Evolutionary conservation across 2,888 invertebrate species (phyloP), one percentile per base, ranked within the genome.

Genomic region (Aleiodes leptofemur): DNA sequence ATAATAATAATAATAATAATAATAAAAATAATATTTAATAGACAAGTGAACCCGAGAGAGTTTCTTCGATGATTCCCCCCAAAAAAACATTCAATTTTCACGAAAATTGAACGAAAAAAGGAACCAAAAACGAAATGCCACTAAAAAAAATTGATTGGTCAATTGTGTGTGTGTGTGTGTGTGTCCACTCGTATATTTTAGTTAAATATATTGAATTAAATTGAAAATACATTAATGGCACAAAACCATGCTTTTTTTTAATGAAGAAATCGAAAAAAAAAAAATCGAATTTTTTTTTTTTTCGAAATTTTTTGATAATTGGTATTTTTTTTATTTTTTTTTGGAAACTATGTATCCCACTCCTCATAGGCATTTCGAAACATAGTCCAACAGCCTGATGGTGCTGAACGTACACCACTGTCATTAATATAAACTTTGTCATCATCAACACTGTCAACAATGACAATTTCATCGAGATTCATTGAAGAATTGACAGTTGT

Each of bases 321-420:
- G 38, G 13, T 14, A 69, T 34, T 23, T 23, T 23, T 56, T 56
- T 3, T 1, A 57, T 59, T 14, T 16, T 31, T 9, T 31, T 29
- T 31, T 38, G 31, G 57, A 31, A 14, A 61, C 43, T 82, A 84
- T 76, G 80, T 80, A 70, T 84, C 82, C 82, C 82, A 83, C 43
- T 84, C 81, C 78, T 82, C 82, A 79, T 84, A 84, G 79, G 81
- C 82, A 79, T 84, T 82, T 50, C 83, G 82, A 76, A 87, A 86
- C 71, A 86, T 78, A 70, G 81, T 84, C 87, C 87, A 86, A 83
- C 86, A 86, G 81, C 86, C 86, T 83, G 86, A 82, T 72, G 80
- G 81, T 66, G 79, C 74, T 69, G 81, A 69, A 66, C 78, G 81
- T 64, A 79, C 79, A 76, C 74, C 78, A 72, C 74, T 73, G 16